Evolutionary conservation across 2,888 invertebrate species (phyloP).

Genomic region (Galerucella calmariensis): DNA sequence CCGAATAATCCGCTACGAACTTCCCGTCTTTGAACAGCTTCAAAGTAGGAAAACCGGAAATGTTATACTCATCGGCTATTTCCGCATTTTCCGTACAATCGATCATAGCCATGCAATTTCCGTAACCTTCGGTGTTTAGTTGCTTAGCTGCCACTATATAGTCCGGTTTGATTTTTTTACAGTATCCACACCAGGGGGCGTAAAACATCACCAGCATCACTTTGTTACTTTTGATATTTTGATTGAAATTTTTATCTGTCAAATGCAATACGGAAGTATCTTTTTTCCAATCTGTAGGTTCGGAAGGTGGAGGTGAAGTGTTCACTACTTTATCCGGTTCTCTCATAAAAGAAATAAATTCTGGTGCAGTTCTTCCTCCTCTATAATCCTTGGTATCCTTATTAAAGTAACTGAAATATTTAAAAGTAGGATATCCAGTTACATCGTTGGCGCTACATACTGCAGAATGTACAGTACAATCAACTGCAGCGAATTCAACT

Average conservation of each 20-base stretch:
- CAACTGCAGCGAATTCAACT: constrained; percentile 84
- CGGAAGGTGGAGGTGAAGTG: constrained; percentile 50
- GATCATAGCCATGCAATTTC: constrained; percentile 68
- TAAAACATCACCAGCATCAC: constrained; percentile 82
- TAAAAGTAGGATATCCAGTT: constrained; percentile 86
- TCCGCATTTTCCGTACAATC: constrained; percentile 75
- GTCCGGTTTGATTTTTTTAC: constrained; percentile 75
- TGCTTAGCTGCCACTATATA: constrained; percentile 70
- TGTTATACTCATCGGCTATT: constrained; percentile 70
- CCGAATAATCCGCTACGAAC: constrained; percentile 68
- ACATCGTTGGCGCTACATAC: constrained; percentile 79
- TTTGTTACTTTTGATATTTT: constrained; percentile 68
- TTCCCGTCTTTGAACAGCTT: constrained; percentile 71
- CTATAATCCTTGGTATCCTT: constrained; percentile 76
- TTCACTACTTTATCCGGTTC: constrained; percentile 64
- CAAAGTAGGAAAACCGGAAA: constrained; percentile 76
- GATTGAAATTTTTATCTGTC: constrained; percentile 72
- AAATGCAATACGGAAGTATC: constrained; percentile 67
- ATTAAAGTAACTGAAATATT: constrained; percentile 86
- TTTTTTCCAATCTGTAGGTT: constrained; percentile 62
- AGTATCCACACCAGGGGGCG: constrained; percentile 82
- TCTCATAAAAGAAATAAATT: constrained; percentile 75
- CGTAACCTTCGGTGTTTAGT: constrained; percentile 63
- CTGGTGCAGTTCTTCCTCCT: constrained; percentile 70
- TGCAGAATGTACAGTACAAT: constrained; percentile 75